Percentiles rank a stretch among this genome's conserved stretches.
These are phyloP conservation scores for Limenitis arthemis DNA, from an alignment of 2,888 invertebrate genomes.

Conservation along the genomic window DNA sequence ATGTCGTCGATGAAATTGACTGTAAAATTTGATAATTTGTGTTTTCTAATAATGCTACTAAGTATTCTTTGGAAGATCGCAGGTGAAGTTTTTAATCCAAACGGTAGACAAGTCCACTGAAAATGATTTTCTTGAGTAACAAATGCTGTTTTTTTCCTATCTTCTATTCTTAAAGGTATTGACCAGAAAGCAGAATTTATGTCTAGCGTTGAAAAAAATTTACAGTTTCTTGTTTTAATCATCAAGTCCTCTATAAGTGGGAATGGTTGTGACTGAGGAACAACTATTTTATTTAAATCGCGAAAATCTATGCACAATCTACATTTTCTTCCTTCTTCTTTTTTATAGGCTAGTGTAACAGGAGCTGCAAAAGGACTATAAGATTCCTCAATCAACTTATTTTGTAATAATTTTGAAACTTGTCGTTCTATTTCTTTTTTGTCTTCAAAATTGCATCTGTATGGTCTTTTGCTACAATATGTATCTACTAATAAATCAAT, in stretches of 20 bases:
- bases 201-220: conserved; percentile 34
- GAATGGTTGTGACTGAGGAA: conserved; percentile 32
- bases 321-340: conserved; percentile 23
- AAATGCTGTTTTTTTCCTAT: conserved; percentile 37
- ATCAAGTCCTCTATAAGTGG: conserved; percentile 36
- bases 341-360: too few relatives aligned
- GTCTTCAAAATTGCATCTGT: conserved; percentile 23
- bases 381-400: conserved; percentile 26
- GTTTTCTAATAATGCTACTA: conserved; percentile 29
- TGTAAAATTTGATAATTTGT: conserved; percentile 16
- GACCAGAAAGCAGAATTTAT: conserved; percentile 45
- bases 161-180: conserved; percentile 35
- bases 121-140: too few relatives aligned
- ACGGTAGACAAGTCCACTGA: conserved; percentile 37
- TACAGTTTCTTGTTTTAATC: conserved; percentile 34
- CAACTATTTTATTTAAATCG: conserved; percentile 30
- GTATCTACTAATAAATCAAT: conserved; percentile 23
- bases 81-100: conserved; percentile 37
- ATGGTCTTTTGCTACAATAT: conserved; percentile 25
- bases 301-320: conserved; percentile 33
- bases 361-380: conserved; percentile 28
- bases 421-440: conserved; percentile 26
- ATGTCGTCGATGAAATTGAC: conserved; percentile 23
- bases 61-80: conserved; percentile 40
- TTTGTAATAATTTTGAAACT: conserved; percentile 19